These are phyloP conservation scores for Isichthys henryi DNA, from an alignment of 2,113 vertebrate genomes.

Conservation along the genomic window DNA sequence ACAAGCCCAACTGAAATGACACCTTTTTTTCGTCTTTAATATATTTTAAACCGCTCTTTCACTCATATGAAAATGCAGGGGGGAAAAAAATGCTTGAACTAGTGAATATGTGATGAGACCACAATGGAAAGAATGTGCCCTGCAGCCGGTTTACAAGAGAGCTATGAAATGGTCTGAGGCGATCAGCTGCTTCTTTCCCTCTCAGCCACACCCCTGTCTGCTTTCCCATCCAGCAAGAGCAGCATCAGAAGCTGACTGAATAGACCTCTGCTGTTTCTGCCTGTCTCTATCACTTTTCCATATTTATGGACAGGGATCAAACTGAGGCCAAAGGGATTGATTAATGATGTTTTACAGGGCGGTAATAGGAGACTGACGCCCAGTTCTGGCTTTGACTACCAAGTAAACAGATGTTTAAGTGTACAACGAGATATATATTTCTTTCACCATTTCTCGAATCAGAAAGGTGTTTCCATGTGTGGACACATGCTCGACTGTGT, in stretches of 20 bases:
- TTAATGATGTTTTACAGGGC: neutral
- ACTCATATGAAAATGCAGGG: neutral
- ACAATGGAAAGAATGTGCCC: constrained; percentile 6
- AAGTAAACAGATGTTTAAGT: neutral
- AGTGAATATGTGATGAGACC: neutral
- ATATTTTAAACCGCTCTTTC: neutral
- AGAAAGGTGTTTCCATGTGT: neutral
- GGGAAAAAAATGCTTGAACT: neutral
- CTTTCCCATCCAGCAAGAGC: neutral
- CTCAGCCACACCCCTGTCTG: neutral
- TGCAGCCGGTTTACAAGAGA: neutral
- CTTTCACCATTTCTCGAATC: neutral
- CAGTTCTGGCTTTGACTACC: neutral
- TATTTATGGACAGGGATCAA: neutral
- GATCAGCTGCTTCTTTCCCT: neutral
- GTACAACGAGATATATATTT: neutral
- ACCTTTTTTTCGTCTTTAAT: neutral
- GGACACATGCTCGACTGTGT: neutral
- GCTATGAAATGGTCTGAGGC: neutral
- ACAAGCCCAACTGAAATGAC: neutral
- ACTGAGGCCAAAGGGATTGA: neutral
- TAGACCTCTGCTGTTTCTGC: neutral
- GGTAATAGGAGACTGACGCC: neutral
- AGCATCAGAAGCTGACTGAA: neutral
- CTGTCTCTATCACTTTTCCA: neutral